A percentile compares a stretch with the other conserved stretches of the same genome.
phyloP scores from a whole-genome alignment of 2,888 invertebrate genomes.

The Arge pagana region DNA sequence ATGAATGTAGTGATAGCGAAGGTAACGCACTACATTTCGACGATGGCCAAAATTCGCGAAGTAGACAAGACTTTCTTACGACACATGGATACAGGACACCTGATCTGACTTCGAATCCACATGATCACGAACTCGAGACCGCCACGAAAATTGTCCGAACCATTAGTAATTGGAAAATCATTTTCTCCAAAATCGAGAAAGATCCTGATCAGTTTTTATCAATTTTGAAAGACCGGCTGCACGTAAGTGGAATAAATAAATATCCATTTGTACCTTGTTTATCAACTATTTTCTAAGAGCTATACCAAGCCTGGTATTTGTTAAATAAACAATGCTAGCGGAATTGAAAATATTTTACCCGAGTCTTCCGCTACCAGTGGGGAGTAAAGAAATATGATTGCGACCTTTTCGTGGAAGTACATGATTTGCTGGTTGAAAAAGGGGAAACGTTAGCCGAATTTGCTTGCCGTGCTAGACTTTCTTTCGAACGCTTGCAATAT shows the following conservation, averaged over 20 bases:
- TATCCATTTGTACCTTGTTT: conserved; percentile 21
- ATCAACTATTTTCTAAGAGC: conserved; percentile 20
- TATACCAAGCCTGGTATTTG: conserved; percentile 22
- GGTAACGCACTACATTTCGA: background rate
- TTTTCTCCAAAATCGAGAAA: conserved; percentile 24
- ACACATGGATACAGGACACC: background rate
- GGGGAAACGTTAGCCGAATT: conserved; percentile 26
- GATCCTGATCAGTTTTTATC: conserved; percentile 27
- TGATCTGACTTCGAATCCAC: background rate
- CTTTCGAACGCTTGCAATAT: conserved; percentile 26
- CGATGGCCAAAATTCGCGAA: background rate
- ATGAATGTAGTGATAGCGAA: conserved; percentile 19
- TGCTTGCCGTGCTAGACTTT: conserved; percentile 24
- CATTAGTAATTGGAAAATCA: conserved; percentile 22
- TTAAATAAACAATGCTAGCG: conserved; percentile 22
- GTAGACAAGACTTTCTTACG: background rate
- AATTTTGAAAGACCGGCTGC: conserved; percentile 25
- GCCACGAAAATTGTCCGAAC: conserved; percentile 22
- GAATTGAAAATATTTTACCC: conserved; percentile 26
- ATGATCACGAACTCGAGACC: conserved; percentile 10
- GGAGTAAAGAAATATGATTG: conserved; percentile 14
- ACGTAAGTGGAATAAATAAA: conserved; percentile 20
- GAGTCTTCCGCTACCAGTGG: conserved; percentile 23
- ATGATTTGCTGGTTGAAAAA: conserved; percentile 24
- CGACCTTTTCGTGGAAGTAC: conserved; percentile 22